Base-by-base conservation (phyloP, 1,140 invertebrate genomes). In the Acromyrmex charruanus region DNA sequence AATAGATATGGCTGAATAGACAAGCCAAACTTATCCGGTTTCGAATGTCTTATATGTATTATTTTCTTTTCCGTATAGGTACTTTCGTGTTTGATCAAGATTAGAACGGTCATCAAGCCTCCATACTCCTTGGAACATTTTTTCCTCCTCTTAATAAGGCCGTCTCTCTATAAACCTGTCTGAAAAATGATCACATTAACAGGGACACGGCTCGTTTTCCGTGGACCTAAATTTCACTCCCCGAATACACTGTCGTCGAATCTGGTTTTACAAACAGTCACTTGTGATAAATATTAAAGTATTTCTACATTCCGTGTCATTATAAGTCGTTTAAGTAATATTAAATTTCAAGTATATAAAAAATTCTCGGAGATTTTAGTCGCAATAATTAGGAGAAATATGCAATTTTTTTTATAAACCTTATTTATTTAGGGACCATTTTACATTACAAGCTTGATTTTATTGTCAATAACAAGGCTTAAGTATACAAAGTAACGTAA, bases 21-120 rank as follows among this genome's bases (percentile, higher is more conserved):
- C 39, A 9, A 71, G 31, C 25, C 58, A n/a, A 86, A 66, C 28
- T 86, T 81, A 88, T 69, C 79, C 39, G 61, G 72, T 53, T 81
- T 63, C 74, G 51, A 87, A 75, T 75, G 53, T 81, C 82, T 81
- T 74, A 28, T 63, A 25, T 49, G 87, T 81, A 72, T 90, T 90
- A 75, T 87, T 86, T 86, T 66, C 66, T 71, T 61, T 21, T 84
- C 51, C 59, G 10, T 68, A 55, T 71, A 69, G 44, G 39, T 21
- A 90, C n/a, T 87, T 81, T 85, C 79, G 74, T 68, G 87, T 74
- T 69, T 74, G 90, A 91, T 90, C 90, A 90, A 91, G 90, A 91
- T 91, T 91, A 90, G 85, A 81, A 65, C 25, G 80, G 59, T 72
- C 77, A 88, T 87, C 88, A 82, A 63, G 81, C 31, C 28, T 28